These are phyloP conservation scores for Gasterosteus nipponicus DNA, from an alignment of 2,113 vertebrate genomes.

Conservation along the genomic window DNA sequence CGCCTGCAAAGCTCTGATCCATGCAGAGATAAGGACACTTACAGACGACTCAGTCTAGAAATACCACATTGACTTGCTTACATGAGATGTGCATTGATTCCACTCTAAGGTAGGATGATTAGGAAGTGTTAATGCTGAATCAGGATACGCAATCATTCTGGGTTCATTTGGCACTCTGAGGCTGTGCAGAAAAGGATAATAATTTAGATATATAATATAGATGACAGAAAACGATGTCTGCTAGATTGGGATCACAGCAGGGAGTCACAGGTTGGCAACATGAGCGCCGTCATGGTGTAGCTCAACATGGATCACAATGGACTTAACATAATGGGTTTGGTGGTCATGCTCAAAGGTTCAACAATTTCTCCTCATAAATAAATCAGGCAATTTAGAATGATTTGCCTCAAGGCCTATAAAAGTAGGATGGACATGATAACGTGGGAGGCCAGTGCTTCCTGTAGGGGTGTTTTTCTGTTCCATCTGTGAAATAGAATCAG, in stretches of 20 bases:
- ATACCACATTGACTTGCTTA: slow-evolving; percentile 49
- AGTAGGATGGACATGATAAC: not conserved
- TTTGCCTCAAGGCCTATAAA: not conserved
- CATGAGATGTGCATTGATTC: slow-evolving; percentile 51
- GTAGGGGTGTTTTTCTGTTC: not conserved
- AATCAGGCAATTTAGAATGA: not conserved
- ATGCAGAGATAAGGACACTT: slow-evolving; percentile 36
- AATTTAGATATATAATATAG: slow-evolving; percentile 19
- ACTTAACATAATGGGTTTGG: slow-evolving; percentile 8
- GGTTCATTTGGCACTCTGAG: not conserved
- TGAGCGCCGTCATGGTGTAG: not conserved
- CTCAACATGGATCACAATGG: slow-evolving; percentile 9
- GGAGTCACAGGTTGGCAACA: slow-evolving; percentile 17
- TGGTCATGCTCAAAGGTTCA: not conserved
- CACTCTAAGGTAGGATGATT: slow-evolving; percentile 49
- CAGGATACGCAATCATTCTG: slow-evolving; percentile 6
- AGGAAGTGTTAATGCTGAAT: slow-evolving; percentile 47
- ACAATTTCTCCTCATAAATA: not conserved
- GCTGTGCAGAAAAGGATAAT: slow-evolving; percentile 1
- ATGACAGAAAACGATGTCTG: not conserved
- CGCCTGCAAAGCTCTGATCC: slow-evolving; percentile 68
- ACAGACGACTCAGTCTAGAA: slow-evolving; percentile 44
- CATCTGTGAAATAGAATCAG: not conserved
- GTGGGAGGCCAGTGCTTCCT: not conserved
- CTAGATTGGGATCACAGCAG: slow-evolving; percentile 17